Conservation (phyloP, 2,888 invertebrate species). For the Alcis repandata region DNA sequence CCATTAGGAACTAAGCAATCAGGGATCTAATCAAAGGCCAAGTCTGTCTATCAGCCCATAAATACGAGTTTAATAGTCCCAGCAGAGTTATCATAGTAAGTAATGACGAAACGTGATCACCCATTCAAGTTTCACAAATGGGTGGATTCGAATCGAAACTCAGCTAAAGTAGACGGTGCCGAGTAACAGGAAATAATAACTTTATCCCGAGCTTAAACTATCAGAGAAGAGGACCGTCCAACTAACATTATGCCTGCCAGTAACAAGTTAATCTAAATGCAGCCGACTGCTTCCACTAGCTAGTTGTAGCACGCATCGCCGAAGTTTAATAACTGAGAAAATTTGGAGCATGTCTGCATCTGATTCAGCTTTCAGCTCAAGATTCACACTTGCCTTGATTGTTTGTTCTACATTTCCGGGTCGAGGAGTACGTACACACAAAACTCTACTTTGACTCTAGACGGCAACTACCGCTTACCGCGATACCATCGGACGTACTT, state of each 20-base stretch:
- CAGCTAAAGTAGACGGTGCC: constrained; percentile 78
- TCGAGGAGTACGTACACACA: constrained; percentile 29
- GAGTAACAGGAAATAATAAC: constrained; percentile 85
- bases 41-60: constrained; percentile 63
- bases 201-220: constrained; percentile 81
- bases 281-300: constrained; percentile 76
- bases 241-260: constrained; percentile 85
- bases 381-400: constrained; percentile 53
- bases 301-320: constrained; percentile 78
- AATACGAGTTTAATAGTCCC: constrained; percentile 72
- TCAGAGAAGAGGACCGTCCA: constrained; percentile 73
- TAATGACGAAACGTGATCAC: constrained; percentile 80
- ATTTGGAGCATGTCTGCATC: constrained; percentile 73
- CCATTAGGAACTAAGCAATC: constrained; percentile 25
- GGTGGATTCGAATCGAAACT: constrained; percentile 80
- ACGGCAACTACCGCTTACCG: constrained; percentile 51
- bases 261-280: constrained; percentile 86
- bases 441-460: constrained; percentile 41
- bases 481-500: constrained; percentile 62
- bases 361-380: constrained; percentile 61
- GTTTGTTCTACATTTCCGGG: constrained; percentile 47
- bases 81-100: constrained; percentile 70
- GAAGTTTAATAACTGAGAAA: constrained; percentile 80
- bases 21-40: constrained; percentile 44
- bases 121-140: constrained; percentile 82